A percentile compares a stretch with the other conserved stretches of the same genome.
Evolutionary conservation across 2,797 vertebrate genomes (phyloP).

Genomic region (Platalea minor): DNA sequence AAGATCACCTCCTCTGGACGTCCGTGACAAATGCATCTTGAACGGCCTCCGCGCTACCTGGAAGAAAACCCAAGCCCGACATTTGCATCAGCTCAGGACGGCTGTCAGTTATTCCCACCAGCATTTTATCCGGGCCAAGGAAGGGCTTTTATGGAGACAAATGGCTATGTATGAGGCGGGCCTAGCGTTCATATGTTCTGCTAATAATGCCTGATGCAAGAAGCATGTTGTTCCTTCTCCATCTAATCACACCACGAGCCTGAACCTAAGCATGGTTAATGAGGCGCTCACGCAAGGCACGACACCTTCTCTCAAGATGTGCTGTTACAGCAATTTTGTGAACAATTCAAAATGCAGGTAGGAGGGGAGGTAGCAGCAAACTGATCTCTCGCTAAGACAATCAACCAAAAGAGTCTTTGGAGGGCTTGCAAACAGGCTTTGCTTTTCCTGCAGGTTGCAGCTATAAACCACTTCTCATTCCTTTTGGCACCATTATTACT

Average conservation of each 20-base stretch:
- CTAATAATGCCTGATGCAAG: background rate
- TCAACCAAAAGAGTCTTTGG: background rate
- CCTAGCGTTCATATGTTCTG: background rate
- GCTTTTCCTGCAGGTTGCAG: background rate
- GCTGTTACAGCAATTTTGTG: background rate
- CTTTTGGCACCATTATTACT: background rate
- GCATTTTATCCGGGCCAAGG: background rate
- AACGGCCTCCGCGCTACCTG: background rate
- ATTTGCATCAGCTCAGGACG: background rate
- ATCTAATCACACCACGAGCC: background rate
- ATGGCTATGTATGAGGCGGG: background rate
- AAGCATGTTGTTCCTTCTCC: background rate
- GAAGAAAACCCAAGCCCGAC: background rate
- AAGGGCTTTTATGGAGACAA: background rate
- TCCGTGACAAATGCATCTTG: rapidly evolving
- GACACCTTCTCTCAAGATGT: background rate
- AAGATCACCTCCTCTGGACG: background rate
- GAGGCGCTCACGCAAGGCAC: background rate
- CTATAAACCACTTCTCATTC: background rate
- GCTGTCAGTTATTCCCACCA: background rate
- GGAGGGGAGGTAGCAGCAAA: background rate
- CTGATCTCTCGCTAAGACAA: background rate
- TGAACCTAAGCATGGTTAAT: background rate
- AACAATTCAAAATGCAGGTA: background rate
- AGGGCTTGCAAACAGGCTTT: background rate